Percentiles rank a stretch among this genome's conserved stretches.
Conservation (phyloP, 2,888 invertebrate genomes). For the Dromius quadrimaculatus region DNA sequence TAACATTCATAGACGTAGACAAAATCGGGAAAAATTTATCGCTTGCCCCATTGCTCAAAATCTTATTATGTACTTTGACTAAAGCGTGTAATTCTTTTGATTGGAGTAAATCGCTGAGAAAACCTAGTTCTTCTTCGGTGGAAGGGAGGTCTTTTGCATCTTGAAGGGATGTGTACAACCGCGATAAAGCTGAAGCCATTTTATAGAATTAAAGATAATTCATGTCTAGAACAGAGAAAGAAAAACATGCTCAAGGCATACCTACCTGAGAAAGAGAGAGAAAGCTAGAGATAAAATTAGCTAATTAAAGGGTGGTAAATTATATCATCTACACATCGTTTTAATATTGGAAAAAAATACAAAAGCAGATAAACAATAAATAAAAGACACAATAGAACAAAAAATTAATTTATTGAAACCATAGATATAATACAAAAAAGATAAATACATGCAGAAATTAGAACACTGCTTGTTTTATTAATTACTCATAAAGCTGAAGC, state of each 20-base stretch:
- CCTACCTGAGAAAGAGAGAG: constrained; percentile 39
- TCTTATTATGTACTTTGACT: constrained; percentile 92
- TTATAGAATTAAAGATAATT: constrained; percentile 39
- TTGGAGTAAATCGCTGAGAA: constrained; percentile 85
- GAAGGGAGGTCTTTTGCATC: constrained; percentile 78
- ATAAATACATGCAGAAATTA: background rate
- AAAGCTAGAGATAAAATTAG: constrained; percentile 32
- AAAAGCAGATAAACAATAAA: background rate
- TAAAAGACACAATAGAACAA: background rate
- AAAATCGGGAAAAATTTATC: constrained; percentile 86
- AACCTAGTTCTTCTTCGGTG: constrained; percentile 88
- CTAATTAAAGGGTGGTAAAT: no score
- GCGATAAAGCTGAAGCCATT: constrained; percentile 75
- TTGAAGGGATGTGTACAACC: constrained; percentile 84
- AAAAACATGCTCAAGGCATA: constrained; percentile 34
- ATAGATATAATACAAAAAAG: constrained; percentile 5
- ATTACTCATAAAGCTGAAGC: no score
- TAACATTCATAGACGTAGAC: constrained; percentile 86
- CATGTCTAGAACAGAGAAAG: constrained; percentile 44
- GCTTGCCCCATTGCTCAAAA: constrained; percentile 85
- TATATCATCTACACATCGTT: background rate
- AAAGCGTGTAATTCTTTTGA: constrained; percentile 90
- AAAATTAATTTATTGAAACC: constrained; percentile 1
- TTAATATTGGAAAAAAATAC: background rate
- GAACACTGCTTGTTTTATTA: no score